Conservation (phyloP, 2,797 vertebrate species). For the Monodelphis domestica region DNA sequence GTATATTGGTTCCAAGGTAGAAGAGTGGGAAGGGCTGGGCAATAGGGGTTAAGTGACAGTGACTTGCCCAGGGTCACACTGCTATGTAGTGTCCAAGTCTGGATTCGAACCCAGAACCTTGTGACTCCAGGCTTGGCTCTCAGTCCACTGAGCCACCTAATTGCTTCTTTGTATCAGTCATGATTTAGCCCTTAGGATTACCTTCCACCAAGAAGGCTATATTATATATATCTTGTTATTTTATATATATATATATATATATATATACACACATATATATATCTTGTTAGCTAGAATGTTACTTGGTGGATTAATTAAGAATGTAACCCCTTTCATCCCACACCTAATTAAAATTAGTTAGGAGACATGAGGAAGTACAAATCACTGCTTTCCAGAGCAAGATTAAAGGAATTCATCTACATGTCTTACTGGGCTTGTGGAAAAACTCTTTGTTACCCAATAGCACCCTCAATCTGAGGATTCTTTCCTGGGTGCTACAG, state of each 20-base stretch:
- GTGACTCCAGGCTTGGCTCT: too few relatives aligned
- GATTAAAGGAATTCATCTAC: slow-evolving; percentile 61
- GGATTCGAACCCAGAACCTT: too few relatives aligned
- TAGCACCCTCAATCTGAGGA: slow-evolving; percentile 42
- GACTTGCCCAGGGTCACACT: too few relatives aligned
- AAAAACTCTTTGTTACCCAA: slow-evolving; percentile 53
- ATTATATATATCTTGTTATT: slow-evolving; percentile 36
- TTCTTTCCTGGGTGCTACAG: not conserved
- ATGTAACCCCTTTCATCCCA: slow-evolving; percentile 39
- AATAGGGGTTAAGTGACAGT: too few relatives aligned
- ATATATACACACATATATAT: too few relatives aligned
- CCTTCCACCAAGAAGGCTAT: slow-evolving; percentile 36
- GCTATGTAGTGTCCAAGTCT: too few relatives aligned
- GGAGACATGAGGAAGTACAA: slow-evolving; percentile 54
- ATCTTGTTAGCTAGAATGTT: slow-evolving; percentile 38
- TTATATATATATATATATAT: too few relatives aligned
- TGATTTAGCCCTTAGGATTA: slow-evolving; percentile 38
- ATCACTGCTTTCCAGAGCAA: slow-evolving; percentile 42
- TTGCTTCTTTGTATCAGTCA: slow-evolving; percentile 47
- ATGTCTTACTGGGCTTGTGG: slow-evolving; percentile 47
- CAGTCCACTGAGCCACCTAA: too few relatives aligned
- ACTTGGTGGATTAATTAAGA: slow-evolving; percentile 49
- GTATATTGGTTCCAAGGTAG: too few relatives aligned
- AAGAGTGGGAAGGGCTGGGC: too few relatives aligned
- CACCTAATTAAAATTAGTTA: slow-evolving; percentile 56